phyloP scores from a whole-genome alignment of 1,140 invertebrate species.

The Tetramorium parvispinum region DNA sequence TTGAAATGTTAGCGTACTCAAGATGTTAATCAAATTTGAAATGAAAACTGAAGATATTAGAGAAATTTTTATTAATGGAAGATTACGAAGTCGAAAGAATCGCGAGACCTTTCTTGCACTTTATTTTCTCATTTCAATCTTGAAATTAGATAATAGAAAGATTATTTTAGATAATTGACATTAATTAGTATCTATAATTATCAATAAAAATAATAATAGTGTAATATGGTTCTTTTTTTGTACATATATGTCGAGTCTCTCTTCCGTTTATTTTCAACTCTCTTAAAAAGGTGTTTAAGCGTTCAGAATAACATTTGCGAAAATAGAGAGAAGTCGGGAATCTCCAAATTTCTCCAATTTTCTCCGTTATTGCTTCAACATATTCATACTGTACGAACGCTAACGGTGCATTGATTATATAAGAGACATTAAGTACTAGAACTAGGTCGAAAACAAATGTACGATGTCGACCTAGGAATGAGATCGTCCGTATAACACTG shows the following conservation, averaged over 20 bases:
- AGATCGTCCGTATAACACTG: conserved; percentile 66
- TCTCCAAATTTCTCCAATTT: conserved; percentile 28
- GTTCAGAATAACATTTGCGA: not conserved
- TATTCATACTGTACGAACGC: not conserved
- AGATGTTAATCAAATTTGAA: conserved; percentile 9
- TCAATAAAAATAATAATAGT: not conserved
- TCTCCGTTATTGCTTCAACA: not conserved
- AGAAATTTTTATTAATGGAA: not conserved
- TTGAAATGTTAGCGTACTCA: not conserved
- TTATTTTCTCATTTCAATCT: not conserved
- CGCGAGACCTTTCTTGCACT: not conserved
- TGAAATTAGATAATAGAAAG: not conserved
- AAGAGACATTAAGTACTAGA: conserved; percentile 58
- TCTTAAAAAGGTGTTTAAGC: not conserved
- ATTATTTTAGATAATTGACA: conserved; percentile 20
- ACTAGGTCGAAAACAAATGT: conserved; percentile 74
- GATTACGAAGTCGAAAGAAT: not conserved
- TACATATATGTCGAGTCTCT: not conserved
- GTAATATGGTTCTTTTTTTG: not conserved
- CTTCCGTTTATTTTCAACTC: not conserved
- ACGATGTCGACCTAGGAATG: conserved; percentile 46
- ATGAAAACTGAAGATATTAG: not conserved
- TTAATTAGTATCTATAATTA: not conserved
- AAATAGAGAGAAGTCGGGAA: not conserved
- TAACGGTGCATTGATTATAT: conserved; percentile 65